These are phyloP conservation scores for Mesaphorura yosii DNA, from an alignment of 1,140 invertebrate species.

Conservation along the genomic window DNA sequence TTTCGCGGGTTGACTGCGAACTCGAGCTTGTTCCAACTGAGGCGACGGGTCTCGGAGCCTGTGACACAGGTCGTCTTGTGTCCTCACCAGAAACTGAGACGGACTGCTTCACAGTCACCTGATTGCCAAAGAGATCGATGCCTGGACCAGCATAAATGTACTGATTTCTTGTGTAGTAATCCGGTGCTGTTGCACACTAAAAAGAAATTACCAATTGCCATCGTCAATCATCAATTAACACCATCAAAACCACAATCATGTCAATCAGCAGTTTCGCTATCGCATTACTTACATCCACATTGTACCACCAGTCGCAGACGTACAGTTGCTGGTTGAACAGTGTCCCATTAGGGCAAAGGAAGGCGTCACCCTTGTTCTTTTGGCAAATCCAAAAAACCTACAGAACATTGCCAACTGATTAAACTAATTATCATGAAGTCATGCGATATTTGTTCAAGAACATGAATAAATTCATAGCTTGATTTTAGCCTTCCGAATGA, in stretches of 20 bases:
- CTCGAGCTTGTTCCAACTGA: no score
- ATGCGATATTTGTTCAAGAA: no score
- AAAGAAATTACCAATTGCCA: no score
- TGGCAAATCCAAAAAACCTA: conserved; percentile 49
- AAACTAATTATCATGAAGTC: no score
- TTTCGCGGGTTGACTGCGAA: no score
- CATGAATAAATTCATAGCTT: no score
- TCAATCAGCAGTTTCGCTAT: no score
- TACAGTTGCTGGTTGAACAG: conserved; percentile 47
- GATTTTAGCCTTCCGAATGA: no score
- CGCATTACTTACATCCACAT: conserved; percentile 35
- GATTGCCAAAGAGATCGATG: conserved; percentile 24
- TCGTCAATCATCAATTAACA: not conserved
- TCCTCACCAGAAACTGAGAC: no score
- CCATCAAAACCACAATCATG: no score
- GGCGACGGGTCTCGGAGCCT: no score
- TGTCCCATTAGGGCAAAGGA: conserved; percentile 46
- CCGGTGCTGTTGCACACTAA: conserved; percentile 38
- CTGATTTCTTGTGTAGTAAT: conserved; percentile 40
- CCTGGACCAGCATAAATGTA: conserved; percentile 31
- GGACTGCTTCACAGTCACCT: not conserved
- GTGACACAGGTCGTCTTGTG: no score
- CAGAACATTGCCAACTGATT: conserved; percentile 14
- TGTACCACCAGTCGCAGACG: conserved; percentile 50
- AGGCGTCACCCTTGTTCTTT: conserved; percentile 40